Base-by-base conservation (phyloP, 2,797 vertebrate genomes). In the Ptychadena robeensis region DNA sequence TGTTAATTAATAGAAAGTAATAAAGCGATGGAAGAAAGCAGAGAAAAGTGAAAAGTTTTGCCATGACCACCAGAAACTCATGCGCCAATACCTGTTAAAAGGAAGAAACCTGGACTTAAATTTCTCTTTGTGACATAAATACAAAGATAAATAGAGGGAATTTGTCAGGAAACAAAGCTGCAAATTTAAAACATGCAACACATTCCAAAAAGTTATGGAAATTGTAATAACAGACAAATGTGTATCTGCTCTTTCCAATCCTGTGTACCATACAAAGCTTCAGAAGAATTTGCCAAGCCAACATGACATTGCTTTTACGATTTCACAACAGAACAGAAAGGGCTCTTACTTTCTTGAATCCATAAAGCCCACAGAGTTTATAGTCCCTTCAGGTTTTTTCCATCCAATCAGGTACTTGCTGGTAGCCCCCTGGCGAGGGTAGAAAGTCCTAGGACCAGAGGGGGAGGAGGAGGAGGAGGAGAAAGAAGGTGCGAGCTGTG, bases 381-480 rank as follows among this genome's bases (percentile, higher is more conserved):
- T 97, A 77, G 95, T 97, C 88, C 97, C 95, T 86, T 98, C 98
- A 0, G 98, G 98, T 87, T 99, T 99, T 89, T 95, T 98, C 98
- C 98, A 99, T 90, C 98, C 98, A 1, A 98, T 99, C 87, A 99
- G 93, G 91, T 97, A 99, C 92, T 98, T 99, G 82, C 97, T 98
- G 69, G 97, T 99, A 57, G 97, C 96, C 48, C 97, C 98, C 88
- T 99, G 98, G 71, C 97, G 96, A 32, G 97, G 97, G 90, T 99
- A 99, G 94, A 98, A 99, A 87, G 94, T 98, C 90, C 97, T 96
- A 82, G 94, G 92, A 40, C 94, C 96, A 0, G 96, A 95, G 0
- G 96, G 95, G 15, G 95, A 94, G 0, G 93, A 92, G 70, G 91
- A 95, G 73, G 94, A 94, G 40, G 95, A 95, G 30, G 96, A 96